Base-by-base conservation (phyloP, 1,140 invertebrate species). In the Tetragonula clypearis region DNA sequence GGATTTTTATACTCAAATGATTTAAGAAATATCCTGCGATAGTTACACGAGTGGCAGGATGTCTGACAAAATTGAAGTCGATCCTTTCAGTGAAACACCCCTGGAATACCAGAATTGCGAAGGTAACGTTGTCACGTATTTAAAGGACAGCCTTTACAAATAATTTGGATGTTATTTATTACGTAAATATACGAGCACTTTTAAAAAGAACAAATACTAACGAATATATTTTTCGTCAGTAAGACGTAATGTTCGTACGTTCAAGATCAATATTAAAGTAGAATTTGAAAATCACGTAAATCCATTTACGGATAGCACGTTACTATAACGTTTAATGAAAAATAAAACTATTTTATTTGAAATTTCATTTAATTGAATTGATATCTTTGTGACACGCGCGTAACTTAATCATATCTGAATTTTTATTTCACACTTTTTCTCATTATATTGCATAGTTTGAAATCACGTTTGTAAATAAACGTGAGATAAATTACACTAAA, bases 61-160 rank as follows among this genome's bases (percentile, higher is more conserved):
- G 92, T 93, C 92, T 62, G 79, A 71, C 21, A 65, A 88, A 15
- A 77, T 84, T 56, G 90, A 91, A 71, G 87, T 93, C 14, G 92
- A 94, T 86, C 92, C 92, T 26, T 93, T 94, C 80, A 92, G 88
- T 62, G 92, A 93, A 56, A 90, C 89, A 76, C 86, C 90, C 2
- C 49, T 93, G 69, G 92, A 93, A 23, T 86, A 72, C 9, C 88
- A 90, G 12, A 53, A 66, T 17, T 86, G 72, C 21, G 79, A 87
- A 90, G 88, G 90, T 90, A 90, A 74, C 58, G 71, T 41, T n/a
- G 58, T 15, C 19, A 60, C 30, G 2, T 30, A 0, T 23, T 65
- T 35, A 14, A 60, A n/a, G n/a, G 23, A 77, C 55, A 58, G 8
- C n/a, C 17, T 17, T 8, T 77, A 2, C 5, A 56, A 66, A n/a